A percentile compares a stretch with the other conserved stretches of the same genome.
These are phyloP conservation scores for Sebastes minor DNA, from an alignment of 2,797 vertebrate species.

Conservation along the genomic window DNA sequence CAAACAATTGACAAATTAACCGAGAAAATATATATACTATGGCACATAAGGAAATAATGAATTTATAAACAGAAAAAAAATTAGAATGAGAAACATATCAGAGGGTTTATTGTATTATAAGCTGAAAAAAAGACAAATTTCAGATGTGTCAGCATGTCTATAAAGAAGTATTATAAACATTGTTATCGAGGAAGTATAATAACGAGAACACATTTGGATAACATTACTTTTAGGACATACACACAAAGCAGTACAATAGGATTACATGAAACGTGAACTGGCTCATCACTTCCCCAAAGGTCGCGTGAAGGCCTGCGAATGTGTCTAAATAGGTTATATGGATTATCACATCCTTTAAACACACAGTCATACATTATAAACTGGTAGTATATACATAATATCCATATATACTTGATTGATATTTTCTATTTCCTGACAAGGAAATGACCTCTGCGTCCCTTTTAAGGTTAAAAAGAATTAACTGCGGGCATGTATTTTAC, in stretches of 20 bases:
- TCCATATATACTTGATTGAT: conserved; percentile 65
- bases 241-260: conserved; percentile 73
- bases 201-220: conserved; percentile 73
- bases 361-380: conserved; percentile 69
- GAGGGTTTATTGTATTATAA: conserved; percentile 75
- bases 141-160: conserved; percentile 69
- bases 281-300: conserved; percentile 46
- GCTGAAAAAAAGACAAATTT: conserved; percentile 58
- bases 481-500: conserved; percentile 62
- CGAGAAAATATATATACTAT: background rate
- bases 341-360: conserved; percentile 62
- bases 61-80: conserved; percentile 5
- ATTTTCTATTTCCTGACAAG: conserved; percentile 65
- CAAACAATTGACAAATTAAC: background rate
- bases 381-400: conserved; percentile 64
- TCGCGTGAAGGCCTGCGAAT: conserved; percentile 51
- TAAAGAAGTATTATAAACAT: conserved; percentile 73
- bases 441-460: conserved; percentile 65
- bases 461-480: conserved; percentile 60
- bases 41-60: background rate
- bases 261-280: conserved; percentile 69
- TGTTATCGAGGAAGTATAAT: conserved; percentile 72
- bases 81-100: conserved; percentile 31
- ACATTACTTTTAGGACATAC: conserved; percentile 72
- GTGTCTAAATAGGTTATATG: conserved; percentile 56